Evolutionary conservation across 2,797 vertebrate species (phyloP).

Genomic region (Mergus octosetaceus): DNA sequence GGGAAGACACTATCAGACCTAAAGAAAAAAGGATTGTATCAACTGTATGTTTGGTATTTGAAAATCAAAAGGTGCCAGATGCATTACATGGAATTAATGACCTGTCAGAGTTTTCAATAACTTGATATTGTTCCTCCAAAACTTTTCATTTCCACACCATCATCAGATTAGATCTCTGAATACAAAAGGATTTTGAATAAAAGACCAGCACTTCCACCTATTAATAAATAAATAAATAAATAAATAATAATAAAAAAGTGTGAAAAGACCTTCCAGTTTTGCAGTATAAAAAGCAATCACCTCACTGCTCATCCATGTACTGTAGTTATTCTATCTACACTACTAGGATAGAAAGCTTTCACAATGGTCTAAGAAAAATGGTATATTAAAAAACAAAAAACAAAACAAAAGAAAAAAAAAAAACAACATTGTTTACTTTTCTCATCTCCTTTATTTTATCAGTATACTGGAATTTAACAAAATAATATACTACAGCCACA

Average conservation of each 20-base stretch:
- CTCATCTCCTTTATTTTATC: slow-evolving; percentile 17
- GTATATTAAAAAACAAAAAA: not conserved
- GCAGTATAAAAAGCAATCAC: not conserved
- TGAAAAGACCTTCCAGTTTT: not conserved
- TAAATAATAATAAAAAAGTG: not conserved
- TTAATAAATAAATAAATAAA: not conserved
- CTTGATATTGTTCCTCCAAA: not conserved
- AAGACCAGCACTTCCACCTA: not conserved
- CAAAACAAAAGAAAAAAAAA: no score
- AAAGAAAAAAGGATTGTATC: not conserved
- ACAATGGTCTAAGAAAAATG: not conserved
- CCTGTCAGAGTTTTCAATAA: slow-evolving; percentile 38
- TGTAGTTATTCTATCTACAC: not conserved
- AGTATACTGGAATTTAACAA: slow-evolving; percentile 24
- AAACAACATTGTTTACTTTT: not conserved
- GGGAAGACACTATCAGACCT: not conserved
- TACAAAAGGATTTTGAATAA: not conserved
- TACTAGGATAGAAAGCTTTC: slow-evolving; percentile 3
- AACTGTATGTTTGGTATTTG: not conserved
- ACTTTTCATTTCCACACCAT: not conserved
- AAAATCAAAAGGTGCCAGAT: not conserved
- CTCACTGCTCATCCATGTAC: not conserved
- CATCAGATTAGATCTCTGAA: not conserved
- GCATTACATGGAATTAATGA: slow-evolving; percentile 29
- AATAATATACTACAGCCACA: slow-evolving; percentile 17